These are phyloP conservation scores for Nasonia oneida DNA, from an alignment of 2,888 invertebrate species.

Conservation along the genomic window DNA sequence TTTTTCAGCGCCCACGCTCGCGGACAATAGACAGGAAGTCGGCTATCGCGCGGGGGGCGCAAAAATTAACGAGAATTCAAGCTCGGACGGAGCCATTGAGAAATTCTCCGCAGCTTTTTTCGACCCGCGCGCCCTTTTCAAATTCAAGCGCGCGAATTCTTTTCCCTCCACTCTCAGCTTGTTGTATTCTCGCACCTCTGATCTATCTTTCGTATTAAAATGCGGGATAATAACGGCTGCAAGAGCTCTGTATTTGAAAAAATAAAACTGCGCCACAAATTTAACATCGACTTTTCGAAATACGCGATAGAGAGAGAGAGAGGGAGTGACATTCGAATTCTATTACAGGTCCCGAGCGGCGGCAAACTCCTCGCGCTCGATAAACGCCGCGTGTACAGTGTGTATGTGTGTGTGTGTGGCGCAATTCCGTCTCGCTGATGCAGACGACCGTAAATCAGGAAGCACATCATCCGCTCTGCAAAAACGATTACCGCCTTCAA, in stretches of 20 bases:
- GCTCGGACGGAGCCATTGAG: slow-evolving; percentile 78
- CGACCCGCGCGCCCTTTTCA: not conserved
- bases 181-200: too few relatives aligned
- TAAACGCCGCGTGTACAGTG: not conserved
- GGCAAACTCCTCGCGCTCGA: slow-evolving; percentile 7
- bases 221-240: not conserved
- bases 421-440: slow-evolving; percentile 65
- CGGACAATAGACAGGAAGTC: not conserved
- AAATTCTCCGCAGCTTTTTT: slow-evolving; percentile 71
- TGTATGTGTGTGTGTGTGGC: not conserved
- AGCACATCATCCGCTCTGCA: slow-evolving; percentile 59
- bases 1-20: not conserved
- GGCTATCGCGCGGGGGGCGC: slow-evolving; percentile 41
- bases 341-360: not conserved
- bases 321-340: not conserved
- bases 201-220: not conserved
- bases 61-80: slow-evolving; percentile 79
- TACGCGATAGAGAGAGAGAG: not conserved
- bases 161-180: not conserved
- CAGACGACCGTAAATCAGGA: slow-evolving; percentile 63
- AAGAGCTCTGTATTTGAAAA: not conserved
- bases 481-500: slow-evolving; percentile 21
- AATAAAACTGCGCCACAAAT: not conserved
- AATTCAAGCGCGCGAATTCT: not conserved
- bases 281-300: not conserved